Evolutionary conservation across 1,140 invertebrate species (phyloP), one percentile per base, ranked within the genome.

Genomic region (Pristionchus pacificus): DNA sequence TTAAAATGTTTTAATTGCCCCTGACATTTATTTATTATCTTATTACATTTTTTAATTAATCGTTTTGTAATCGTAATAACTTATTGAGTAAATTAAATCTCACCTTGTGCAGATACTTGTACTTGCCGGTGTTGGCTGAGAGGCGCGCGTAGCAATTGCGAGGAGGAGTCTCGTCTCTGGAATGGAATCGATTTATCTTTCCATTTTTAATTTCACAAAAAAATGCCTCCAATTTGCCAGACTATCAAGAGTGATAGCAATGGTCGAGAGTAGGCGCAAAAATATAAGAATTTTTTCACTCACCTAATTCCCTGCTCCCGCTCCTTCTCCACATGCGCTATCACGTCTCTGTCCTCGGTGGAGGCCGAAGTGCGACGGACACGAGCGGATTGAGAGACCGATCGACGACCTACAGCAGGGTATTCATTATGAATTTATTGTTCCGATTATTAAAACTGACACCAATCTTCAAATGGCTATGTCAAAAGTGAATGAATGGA

Each of bases 41-140:
- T 32, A 15, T 70, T 70, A n/a, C 25, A 33, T 59, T 72, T n/a
- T n/a, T 62, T 28, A 73, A 67, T 65, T 28, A 60, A 29, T 24
- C 1, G 28, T 29, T 67, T 10, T 27, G 55, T 70, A 31, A 28
- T 30, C n/a, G 24, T 13, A n/a, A 29, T 2, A 10, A 28, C 49
- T 10, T 3, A 24, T 25, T 6, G 19, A 1, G 31, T 27, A 30
- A 28, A 58, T 24, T 3, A 60, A 61, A 28, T n/a, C 70, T 55
- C 31, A 82, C 80, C 80, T 81, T 81, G 62, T 81, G 80, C 63
- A 81, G 69, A 70, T 84, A 84, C 10, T 75, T 76, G 57, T 82
- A 81, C 58, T 83, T 77, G 59, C 80, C 81, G 3, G 72, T 76
- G 65, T 74, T 81, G 2, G 79, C 79, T 24, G 79, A 73, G 27